Evolutionary conservation across 2,888 invertebrate species (phyloP), one percentile per base, ranked within the genome.

Genomic region (Drosophila ochracea): DNA sequence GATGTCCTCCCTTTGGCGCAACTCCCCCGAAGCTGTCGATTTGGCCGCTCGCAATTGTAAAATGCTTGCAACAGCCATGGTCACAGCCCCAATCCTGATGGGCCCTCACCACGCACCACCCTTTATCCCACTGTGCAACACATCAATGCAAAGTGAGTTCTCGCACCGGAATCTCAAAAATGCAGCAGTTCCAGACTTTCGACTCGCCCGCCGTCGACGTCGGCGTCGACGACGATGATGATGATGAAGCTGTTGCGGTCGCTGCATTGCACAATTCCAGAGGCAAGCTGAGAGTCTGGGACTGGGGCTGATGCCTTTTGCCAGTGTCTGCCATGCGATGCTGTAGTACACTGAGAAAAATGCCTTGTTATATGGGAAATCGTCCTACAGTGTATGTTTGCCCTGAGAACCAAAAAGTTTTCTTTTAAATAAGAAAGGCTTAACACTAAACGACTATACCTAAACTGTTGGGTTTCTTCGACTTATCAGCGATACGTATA

Each of bases 111-210:
- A 13, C 28, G 41, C 43, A 28, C 59, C 54, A 47, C 49, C 30
- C 60, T 49, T 13, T 21, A 11, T 25, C 13, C 47, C 37, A 52
- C 47, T 21, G 47, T 43, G 52, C 68, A 53, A 62, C 75, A 73
- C 68, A 73, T 82, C 78, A 72, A 78, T 83, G 83, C 75, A 80
- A 80, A 84, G 75, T 68, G 80, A 77, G 78, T 75, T 83, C 82
- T 81, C 76, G 72, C 72, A 66, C 37, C 77, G 87, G 91, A 87
- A 89, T 90, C 73, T 83, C 83, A 90, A 89, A 89, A 86, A 89
- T 86, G 87, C 87, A 76, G 86, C 76, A 78, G 74, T 69, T 69
- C 73, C 69, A 73, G 78, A 81, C 80, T 79, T 72, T 76, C 69
- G 64, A 78, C 58, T 69, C 59, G 54, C 73, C 50, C 52, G 70